Evolutionary conservation across 2,797 vertebrate species (phyloP), one percentile per base, ranked within the genome.

Genomic region (Xiphophorus birchmanni): DNA sequence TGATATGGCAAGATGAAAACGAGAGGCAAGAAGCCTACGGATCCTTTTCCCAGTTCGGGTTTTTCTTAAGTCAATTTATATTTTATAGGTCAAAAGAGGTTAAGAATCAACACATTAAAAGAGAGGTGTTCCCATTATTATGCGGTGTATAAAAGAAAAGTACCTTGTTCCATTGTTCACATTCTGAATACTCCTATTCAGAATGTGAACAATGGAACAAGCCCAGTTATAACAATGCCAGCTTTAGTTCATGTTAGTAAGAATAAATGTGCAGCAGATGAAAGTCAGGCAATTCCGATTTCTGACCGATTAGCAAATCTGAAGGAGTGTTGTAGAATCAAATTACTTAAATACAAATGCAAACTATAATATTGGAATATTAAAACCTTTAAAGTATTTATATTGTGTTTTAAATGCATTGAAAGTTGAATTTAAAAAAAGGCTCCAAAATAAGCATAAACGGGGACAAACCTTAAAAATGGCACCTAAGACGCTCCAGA

Each of bases 31-130:
- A 26, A 44, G 23, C 67, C 23, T 6, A 35, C 32, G 37, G 60
- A 35, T 18, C 40, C 2, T 44, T 82, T 83, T 90, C 75, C 76
- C 79, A 83, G 86, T 87, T 76, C 63, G 77, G 75, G 80, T 89
- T 80, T 90, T 90, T 85, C 89, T 80, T 82, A 91, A 87, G 88
- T 87, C 74, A 82, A 88, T 52, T 63, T 58, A 44, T 18, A 77
- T 65, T 35, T 82, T 75, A 23, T 67, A 80, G 86, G 81, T 82
- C 79, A 63, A 63, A 80, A 6, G 48, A 32, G 80, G 83, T 75
- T 76, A 75, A 75, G 74, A 82, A 2, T 45, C 77, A 42, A 73
- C 26, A 79, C 73, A 82, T 73, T 75, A 80, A 56, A 82, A 79
- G 23, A 86, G 52, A 84, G 80, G 72, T 37, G 45, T 80, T 79